Evolutionary conservation across 2,888 invertebrate species (phyloP).

Genomic region (Piscicola geometra): DNA sequence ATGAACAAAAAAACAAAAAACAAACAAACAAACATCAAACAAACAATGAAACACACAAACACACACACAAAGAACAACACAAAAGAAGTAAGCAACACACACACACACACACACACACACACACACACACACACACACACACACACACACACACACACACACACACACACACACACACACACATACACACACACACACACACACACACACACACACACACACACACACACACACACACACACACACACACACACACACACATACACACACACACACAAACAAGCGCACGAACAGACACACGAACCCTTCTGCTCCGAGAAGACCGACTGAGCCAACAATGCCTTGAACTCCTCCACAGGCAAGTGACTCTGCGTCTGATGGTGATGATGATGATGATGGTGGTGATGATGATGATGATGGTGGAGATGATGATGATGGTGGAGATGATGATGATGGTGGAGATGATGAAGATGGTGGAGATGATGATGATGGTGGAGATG

Average conservation of each 20-base stretch:
- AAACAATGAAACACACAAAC: too few relatives aligned
- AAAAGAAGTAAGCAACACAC: neutral
- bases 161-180: constrained; percentile 15
- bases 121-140: neutral
- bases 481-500: too few relatives aligned
- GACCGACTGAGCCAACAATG: neutral
- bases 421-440: too few relatives aligned
- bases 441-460: too few relatives aligned
- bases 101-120: constrained; percentile 9
- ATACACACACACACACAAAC: constrained; percentile 25
- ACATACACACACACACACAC: constrained; percentile 24
- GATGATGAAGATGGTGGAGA: too few relatives aligned
- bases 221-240: constrained; percentile 28
- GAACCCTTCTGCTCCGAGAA: neutral
- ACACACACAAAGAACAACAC: too few relatives aligned
- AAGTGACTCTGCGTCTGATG: too few relatives aligned
- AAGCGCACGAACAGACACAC: constrained; percentile 19
- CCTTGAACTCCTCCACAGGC: neutral
- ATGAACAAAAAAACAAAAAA: too few relatives aligned
- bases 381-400: too few relatives aligned
- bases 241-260: constrained; percentile 21
- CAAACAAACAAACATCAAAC: too few relatives aligned
- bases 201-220: constrained; percentile 18
- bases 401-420: too few relatives aligned
- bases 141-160: constrained; percentile 1